A percentile compares a stretch with the other conserved stretches of the same genome.
These are phyloP conservation scores for Silurus glanis DNA, from an alignment of 2,113 vertebrate species.

Conservation along the genomic window DNA sequence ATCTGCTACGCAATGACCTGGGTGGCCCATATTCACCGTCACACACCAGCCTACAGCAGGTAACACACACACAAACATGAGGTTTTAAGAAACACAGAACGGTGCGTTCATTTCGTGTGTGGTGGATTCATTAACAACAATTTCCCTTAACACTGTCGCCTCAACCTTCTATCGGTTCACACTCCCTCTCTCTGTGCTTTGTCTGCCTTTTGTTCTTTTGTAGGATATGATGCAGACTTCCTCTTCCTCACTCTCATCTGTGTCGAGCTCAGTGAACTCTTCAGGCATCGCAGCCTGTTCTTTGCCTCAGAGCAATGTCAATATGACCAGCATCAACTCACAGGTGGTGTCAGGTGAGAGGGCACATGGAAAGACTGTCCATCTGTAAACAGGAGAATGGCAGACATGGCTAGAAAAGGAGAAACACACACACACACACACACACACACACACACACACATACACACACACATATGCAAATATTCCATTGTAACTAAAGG, in stretches of 20 bases:
- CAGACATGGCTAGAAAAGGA: background rate
- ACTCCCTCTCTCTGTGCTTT: background rate
- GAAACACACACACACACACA: background rate
- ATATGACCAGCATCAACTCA: constrained; percentile 88
- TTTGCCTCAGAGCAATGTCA: constrained; percentile 84
- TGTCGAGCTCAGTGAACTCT: constrained; percentile 83
- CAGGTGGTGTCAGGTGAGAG: constrained; percentile 88
- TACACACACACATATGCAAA: no score
- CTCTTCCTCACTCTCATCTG: constrained; percentile 84
- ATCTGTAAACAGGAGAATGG: background rate
- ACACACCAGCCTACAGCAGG: constrained; percentile 88
- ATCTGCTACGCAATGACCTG: constrained; percentile 96
- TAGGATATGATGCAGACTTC: constrained; percentile 96
- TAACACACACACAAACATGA: constrained; percentile 47
- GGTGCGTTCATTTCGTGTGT: background rate
- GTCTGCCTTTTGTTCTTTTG: background rate
- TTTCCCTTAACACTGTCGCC: no score
- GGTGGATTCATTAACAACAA: background rate
- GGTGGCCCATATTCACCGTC: constrained; percentile 94
- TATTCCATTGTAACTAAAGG: background rate
- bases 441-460: no score
- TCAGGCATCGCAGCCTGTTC: constrained; percentile 85
- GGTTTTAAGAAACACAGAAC: background rate
- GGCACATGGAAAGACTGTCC: background rate
- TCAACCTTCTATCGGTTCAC: background rate